These are phyloP conservation scores for Acanthurus tractus DNA, from an alignment of 2,797 vertebrate species.

Conservation along the genomic window DNA sequence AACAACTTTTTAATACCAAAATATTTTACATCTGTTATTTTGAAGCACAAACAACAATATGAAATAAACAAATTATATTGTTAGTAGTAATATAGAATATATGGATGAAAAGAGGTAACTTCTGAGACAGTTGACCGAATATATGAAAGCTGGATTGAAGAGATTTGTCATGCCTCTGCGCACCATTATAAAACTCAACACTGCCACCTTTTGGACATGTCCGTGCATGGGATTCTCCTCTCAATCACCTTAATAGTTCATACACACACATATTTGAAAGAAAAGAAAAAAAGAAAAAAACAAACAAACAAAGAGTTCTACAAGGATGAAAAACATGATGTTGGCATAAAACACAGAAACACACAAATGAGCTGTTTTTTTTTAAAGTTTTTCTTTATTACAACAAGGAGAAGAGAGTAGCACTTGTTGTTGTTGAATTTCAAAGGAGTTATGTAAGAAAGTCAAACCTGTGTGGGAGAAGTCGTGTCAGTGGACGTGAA, in stretches of 20 bases:
- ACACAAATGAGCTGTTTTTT: neutral
- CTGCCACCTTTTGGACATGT: slow-evolving; percentile 94
- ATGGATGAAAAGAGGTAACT: neutral
- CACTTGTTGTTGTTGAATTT: neutral
- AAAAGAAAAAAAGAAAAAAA: neutral
- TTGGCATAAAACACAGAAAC: slow-evolving; percentile 3
- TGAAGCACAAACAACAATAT: neutral
- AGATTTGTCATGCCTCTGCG: slow-evolving; percentile 18
- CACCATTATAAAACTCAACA: slow-evolving; percentile 90
- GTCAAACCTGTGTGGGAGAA: slow-evolving; percentile 15
- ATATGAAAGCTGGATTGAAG: slow-evolving; percentile 25
- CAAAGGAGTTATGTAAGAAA: slow-evolving; percentile 6
- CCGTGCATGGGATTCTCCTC: slow-evolving; percentile 26
- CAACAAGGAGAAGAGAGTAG: neutral
- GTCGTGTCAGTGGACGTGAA: slow-evolving; percentile 60
- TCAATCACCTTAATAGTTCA: neutral
- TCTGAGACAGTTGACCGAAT: slow-evolving; percentile 21
- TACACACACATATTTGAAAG: slow-evolving; percentile 1
- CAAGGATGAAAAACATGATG: neutral
- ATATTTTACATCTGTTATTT: neutral
- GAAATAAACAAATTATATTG: neutral
- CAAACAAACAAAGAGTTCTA: neutral
- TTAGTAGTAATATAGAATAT: too few relatives aligned
- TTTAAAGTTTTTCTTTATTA: neutral
- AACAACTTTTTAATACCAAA: neutral